These are phyloP conservation scores for Phocides pigmalion DNA, from an alignment of 1,140 invertebrate species.

Conservation along the genomic window DNA sequence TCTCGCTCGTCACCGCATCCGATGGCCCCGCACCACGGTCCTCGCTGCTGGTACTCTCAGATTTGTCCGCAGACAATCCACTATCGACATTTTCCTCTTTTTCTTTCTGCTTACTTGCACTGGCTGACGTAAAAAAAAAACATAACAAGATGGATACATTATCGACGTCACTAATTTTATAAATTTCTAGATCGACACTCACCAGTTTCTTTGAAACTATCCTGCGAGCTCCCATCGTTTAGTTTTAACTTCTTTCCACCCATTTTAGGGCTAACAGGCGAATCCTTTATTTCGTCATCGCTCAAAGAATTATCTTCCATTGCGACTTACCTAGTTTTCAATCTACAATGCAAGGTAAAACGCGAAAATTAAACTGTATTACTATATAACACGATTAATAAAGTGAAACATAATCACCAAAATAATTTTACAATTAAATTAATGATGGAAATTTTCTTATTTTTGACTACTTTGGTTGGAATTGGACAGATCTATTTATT, in stretches of 20 bases:
- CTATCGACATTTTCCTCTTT: conserved; percentile 78
- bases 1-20: conserved; percentile 59
- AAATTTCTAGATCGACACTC: conserved; percentile 33
- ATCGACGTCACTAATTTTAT: conserved; percentile 44
- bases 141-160: conserved; percentile 51
- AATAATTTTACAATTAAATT: background rate
- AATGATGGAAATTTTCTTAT: conserved; percentile 3
- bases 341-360: conserved; percentile 10
- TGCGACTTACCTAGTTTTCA: conserved; percentile 48
- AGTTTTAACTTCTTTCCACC: conserved; percentile 75
- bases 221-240: conserved; percentile 76
- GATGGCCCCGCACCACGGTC: conserved; percentile 45
- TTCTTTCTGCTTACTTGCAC: conserved; percentile 56
- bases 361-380: conserved; percentile 7
- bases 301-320: conserved; percentile 75
- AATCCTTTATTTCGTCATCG: conserved; percentile 72
- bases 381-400: background rate
- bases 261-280: conserved; percentile 61
- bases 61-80: conserved; percentile 78
- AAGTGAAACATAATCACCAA: background rate
- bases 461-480: conserved; percentile 2
- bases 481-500: background rate
- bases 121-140: conserved; percentile 52
- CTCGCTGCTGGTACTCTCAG: conserved; percentile 78
- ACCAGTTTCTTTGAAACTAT: conserved; percentile 69